A percentile compares a stretch with the other conserved stretches of the same genome.
These are phyloP conservation scores for Marisa cornuarietis DNA, from an alignment of 1,140 invertebrate genomes.

Conservation along the genomic window DNA sequence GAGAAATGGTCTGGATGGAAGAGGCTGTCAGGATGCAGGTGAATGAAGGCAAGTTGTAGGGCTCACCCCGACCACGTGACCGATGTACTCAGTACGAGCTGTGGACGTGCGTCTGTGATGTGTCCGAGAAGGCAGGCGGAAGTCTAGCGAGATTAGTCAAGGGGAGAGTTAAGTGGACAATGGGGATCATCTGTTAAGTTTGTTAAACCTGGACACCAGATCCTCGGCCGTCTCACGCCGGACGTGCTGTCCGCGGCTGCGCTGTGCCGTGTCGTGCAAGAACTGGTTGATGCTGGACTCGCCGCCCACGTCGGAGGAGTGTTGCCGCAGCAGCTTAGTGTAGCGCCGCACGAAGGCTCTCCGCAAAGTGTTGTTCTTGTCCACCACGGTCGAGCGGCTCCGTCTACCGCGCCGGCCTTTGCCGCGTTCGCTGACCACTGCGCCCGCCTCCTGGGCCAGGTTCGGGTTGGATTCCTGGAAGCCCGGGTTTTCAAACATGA, in stretches of 20 bases:
- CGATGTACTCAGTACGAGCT: too few relatives aligned
- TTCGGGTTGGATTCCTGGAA: constrained; percentile 27
- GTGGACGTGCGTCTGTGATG: too few relatives aligned
- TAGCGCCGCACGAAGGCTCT: constrained; percentile 43
- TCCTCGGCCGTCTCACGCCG: constrained; percentile 37
- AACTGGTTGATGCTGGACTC: constrained; percentile 32
- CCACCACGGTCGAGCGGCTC: constrained; percentile 31
- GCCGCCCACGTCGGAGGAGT: constrained; percentile 29
- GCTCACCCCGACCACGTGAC: too few relatives aligned
- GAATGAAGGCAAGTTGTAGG: too few relatives aligned
- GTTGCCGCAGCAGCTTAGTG: constrained; percentile 38
- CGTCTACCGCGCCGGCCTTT: constrained; percentile 23
- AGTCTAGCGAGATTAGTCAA: too few relatives aligned
- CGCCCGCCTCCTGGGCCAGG: neutral
- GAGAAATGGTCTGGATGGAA: too few relatives aligned
- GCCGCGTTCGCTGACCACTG: neutral
- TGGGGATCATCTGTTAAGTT: constrained; percentile 38
- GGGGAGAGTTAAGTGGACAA: too few relatives aligned
- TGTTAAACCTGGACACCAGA: constrained; percentile 38
- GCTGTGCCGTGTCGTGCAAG: constrained; percentile 25
- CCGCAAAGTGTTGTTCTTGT: constrained; percentile 45
- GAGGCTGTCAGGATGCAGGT: too few relatives aligned
- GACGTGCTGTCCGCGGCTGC: neutral
- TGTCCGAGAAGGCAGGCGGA: too few relatives aligned
- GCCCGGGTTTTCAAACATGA: constrained; percentile 35